Percentiles rank a stretch among this genome's conserved stretches.
Evolutionary conservation across 1,140 invertebrate species (phyloP).

Genomic region (Holotrichia oblita): DNA sequence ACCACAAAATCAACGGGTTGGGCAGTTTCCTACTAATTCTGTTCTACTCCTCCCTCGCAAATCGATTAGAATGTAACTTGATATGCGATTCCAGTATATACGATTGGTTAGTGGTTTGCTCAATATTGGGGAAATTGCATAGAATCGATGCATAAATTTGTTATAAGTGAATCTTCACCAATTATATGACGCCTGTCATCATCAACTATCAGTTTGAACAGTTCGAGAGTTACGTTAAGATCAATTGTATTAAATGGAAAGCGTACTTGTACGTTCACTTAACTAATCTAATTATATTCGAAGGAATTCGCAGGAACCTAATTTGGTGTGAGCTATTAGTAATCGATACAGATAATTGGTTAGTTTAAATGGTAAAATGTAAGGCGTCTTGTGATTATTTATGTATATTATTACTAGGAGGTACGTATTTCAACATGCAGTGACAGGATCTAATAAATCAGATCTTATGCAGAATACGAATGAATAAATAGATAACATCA

Average conservation of each 20-base stretch:
- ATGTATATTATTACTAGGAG: too few relatives aligned
- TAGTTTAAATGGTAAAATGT: too few relatives aligned
- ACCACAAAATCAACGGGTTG: background rate
- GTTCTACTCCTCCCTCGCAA: background rate
- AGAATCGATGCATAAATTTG: background rate
- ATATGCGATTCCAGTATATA: background rate
- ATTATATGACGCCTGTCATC: background rate
- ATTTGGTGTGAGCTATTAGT: too few relatives aligned
- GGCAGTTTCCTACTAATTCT: background rate
- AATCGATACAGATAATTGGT: too few relatives aligned
- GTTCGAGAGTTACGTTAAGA: background rate
- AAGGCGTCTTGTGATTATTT: too few relatives aligned
- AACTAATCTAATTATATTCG: background rate
- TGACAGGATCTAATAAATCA: too few relatives aligned
- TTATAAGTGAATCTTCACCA: background rate
- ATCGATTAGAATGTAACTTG: constrained; percentile 24
- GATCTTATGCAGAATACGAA: too few relatives aligned
- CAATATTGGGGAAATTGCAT: constrained; percentile 4
- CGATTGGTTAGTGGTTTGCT: background rate
- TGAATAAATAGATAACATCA: too few relatives aligned
- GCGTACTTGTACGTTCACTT: background rate
- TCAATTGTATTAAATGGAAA: background rate
- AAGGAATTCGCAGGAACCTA: too few relatives aligned
- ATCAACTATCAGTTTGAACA: background rate
- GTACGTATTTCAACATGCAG: too few relatives aligned